These are phyloP conservation scores for Pangasianodon gigas DNA, from an alignment of 2,113 vertebrate species.

Conservation along the genomic window DNA sequence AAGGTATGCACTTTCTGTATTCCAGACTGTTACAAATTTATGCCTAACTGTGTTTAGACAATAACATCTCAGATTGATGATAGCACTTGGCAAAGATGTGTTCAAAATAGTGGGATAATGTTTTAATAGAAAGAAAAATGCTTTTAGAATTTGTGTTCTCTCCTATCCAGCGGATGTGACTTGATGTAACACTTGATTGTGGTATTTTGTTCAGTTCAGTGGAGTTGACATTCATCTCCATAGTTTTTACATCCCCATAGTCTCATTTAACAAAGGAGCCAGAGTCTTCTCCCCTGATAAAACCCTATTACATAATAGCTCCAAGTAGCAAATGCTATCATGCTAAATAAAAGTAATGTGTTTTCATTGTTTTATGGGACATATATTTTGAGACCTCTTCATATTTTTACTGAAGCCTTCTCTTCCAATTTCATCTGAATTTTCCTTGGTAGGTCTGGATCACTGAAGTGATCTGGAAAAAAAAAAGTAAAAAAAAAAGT, in stretches of 20 bases:
- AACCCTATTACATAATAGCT: constrained; percentile 26
- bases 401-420: constrained; percentile 9
- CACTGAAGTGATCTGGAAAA: constrained; percentile 72
- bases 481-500: neutral
- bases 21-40: neutral
- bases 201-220: constrained; percentile 6
- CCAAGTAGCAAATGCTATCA: constrained; percentile 27
- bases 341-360: neutral
- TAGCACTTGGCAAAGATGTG: neutral
- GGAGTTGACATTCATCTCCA: constrained; percentile 1
- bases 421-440: constrained; percentile 55
- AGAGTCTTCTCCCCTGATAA: constrained; percentile 30
- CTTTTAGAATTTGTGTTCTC: neutral
- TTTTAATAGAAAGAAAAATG: neutral
- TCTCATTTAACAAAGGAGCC: constrained; percentile 34
- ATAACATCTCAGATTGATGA: neutral
- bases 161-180: neutral
- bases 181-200: constrained; percentile 2
- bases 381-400: neutral
- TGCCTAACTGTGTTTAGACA: neutral
- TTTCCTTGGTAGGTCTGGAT: constrained; percentile 57
- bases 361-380: neutral
- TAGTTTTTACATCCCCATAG: constrained; percentile 29
- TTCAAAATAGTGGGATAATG: neutral
- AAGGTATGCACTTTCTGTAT: neutral